phyloP scores from a whole-genome alignment of 2,888 invertebrate species.

The Sinotaia quadrata region DNA sequence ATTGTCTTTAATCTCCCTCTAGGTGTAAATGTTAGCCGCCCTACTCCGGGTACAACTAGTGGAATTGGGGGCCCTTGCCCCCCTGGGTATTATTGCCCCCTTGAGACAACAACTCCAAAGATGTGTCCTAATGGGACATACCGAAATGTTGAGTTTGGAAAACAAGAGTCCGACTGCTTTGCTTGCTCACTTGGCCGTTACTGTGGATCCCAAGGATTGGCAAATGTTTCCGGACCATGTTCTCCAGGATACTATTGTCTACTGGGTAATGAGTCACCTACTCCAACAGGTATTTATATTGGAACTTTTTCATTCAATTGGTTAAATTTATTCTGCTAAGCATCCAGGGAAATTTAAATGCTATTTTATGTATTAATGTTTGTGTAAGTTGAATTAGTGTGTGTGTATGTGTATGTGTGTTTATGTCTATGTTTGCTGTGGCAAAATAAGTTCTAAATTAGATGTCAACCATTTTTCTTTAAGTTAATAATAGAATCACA shows the following conservation, averaged over 20 bases:
- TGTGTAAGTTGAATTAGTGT: neutral
- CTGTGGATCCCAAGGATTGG: conserved; percentile 61
- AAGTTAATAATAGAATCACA: too few species aligned
- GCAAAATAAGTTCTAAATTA: too few species aligned
- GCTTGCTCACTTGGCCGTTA: conserved; percentile 63
- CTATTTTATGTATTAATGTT: neutral
- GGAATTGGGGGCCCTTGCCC: conserved; percentile 69
- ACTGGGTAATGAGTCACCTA: conserved; percentile 58
- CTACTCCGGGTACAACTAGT: conserved; percentile 58
- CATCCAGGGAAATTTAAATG: too few species aligned
- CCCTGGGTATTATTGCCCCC: conserved; percentile 64
- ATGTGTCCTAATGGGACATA: conserved; percentile 66
- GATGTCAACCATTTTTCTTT: too few species aligned
- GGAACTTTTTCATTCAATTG: neutral
- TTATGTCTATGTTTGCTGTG: too few species aligned
- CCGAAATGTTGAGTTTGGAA: conserved; percentile 52
- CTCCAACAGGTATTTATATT: conserved; percentile 57
- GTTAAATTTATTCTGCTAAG: too few species aligned
- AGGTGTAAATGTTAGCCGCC: conserved; percentile 64
- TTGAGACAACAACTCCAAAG: conserved; percentile 63
- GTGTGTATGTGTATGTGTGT: neutral
- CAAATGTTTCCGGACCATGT: conserved; percentile 61
- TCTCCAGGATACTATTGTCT: conserved; percentile 65
- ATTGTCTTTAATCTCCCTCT: too few species aligned
- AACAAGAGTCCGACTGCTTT: conserved; percentile 51